These are phyloP conservation scores for Orchesellides sinensis DNA, from an alignment of 2,888 invertebrate species.

Conservation along the genomic window DNA sequence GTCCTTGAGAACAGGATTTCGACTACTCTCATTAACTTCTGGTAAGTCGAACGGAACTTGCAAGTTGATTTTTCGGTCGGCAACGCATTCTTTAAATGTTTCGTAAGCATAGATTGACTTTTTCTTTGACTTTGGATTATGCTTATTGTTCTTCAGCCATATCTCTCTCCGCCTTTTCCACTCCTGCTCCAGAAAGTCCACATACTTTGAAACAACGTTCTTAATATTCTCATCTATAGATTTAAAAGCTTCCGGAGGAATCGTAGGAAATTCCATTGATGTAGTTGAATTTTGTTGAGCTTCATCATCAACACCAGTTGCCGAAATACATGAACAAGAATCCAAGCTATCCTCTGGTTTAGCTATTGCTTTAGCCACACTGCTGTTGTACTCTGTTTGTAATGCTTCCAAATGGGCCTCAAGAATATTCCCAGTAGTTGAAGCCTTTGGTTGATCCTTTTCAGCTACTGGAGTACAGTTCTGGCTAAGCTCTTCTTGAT, in stretches of 20 bases:
- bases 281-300: neutral
- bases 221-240: neutral
- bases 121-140: slow-evolving; percentile 1
- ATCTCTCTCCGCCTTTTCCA: slow-evolving; percentile 24
- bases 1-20: slow-evolving; percentile 26
- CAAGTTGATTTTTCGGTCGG: slow-evolving; percentile 2
- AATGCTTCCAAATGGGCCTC: too few species aligned
- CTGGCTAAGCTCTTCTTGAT: too few species aligned
- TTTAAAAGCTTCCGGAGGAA: neutral
- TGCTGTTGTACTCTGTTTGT: too few species aligned
- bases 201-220: slow-evolving; percentile 13
- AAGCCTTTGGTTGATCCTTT: neutral
- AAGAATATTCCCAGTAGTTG: too few species aligned
- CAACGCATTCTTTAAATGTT: slow-evolving; percentile 24
- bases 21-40: neutral
- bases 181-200: slow-evolving; percentile 35
- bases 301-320: neutral
- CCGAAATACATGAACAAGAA: too few species aligned
- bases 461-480: too few species aligned
- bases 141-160: slow-evolving; percentile 28
- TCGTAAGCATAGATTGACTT: slow-evolving; percentile 15
- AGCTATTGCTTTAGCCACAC: too few species aligned
- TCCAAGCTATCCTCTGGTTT: too few species aligned
- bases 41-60: slow-evolving; percentile 44
- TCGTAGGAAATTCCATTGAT: neutral